A percentile compares a stretch with the other conserved stretches of the same genome.
These are phyloP conservation scores for Patella depressa DNA, from an alignment of 2,888 invertebrate genomes.

Conservation along the genomic window DNA sequence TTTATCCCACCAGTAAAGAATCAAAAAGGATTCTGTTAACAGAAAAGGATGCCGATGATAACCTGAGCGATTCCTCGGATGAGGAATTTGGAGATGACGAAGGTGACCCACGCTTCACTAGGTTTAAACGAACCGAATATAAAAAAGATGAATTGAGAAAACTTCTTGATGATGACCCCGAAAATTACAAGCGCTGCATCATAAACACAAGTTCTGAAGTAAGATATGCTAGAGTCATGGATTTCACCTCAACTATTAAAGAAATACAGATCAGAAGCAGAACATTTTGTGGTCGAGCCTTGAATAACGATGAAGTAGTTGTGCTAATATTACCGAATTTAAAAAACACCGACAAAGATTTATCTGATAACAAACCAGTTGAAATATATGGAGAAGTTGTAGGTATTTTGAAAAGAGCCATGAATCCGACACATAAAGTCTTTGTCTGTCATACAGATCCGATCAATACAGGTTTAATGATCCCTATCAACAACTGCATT, in stretches of 20 bases:
- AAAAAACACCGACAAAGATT: slow-evolving; percentile 26
- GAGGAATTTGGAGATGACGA: slow-evolving; percentile 16
- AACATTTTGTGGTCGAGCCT: slow-evolving; percentile 54
- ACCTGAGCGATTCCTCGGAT: slow-evolving; percentile 31
- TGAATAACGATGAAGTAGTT: slow-evolving; percentile 61
- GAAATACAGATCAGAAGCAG: slow-evolving; percentile 45
- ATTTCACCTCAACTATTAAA: slow-evolving; percentile 4
- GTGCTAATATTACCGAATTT: slow-evolving; percentile 51
- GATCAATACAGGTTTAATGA: slow-evolving; percentile 56
- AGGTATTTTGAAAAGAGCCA: slow-evolving; percentile 55
- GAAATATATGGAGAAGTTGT: slow-evolving; percentile 52
- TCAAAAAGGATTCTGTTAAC: slow-evolving; percentile 25
- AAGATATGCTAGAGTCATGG: slow-evolving; percentile 17
- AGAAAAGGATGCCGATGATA: slow-evolving; percentile 30
- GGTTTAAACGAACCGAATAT: neutral
- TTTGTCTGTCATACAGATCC: slow-evolving; percentile 62
- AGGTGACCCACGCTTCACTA: neutral
- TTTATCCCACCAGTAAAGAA: slow-evolving; percentile 27
- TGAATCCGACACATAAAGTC: slow-evolving; percentile 48
- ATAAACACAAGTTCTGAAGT: slow-evolving; percentile 34
- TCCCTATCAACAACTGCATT: slow-evolving; percentile 57
- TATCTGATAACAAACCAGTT: slow-evolving; percentile 9
- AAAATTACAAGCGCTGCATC: slow-evolving; percentile 53
- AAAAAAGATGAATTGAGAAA: slow-evolving; percentile 37
- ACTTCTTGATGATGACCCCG: slow-evolving; percentile 43